Evolutionary conservation across 2,113 vertebrate genomes (phyloP).

Genomic region (Semnornis frantzii): DNA sequence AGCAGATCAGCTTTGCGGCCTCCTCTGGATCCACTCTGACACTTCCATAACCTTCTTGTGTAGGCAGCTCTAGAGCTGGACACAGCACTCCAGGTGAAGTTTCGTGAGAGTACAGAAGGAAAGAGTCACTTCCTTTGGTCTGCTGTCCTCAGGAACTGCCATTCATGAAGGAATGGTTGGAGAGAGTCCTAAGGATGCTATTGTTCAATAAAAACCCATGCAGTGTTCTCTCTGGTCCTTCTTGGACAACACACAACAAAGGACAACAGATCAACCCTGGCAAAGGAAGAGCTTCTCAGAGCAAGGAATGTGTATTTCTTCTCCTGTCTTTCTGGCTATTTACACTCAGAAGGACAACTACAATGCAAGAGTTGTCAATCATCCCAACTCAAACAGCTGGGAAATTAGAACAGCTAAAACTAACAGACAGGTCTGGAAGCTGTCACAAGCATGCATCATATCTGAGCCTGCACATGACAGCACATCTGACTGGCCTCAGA

Average conservation of each 20-base stretch:
- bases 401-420: neutral
- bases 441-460: neutral
- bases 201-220: too few species aligned
- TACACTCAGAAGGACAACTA: neutral
- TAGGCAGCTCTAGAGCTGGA: too few species aligned
- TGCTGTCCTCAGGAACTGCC: too few species aligned
- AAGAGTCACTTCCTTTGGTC: too few species aligned
- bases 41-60: too few species aligned
- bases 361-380: neutral
- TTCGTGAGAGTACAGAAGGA: too few species aligned
- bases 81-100: too few species aligned
- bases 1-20: too few species aligned
- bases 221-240: too few species aligned
- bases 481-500: neutral
- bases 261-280: neutral
- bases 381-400: neutral
- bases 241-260: neutral
- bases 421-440: neutral
- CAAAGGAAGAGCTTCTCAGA: neutral
- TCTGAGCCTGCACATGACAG: neutral
- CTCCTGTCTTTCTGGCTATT: neutral
- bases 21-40: too few species aligned
- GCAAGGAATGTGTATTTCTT: neutral
- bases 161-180: too few species aligned
- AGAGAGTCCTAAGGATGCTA: too few species aligned